Conservation (phyloP, 2,888 invertebrate species). For the Zygothrica quintamaculata region DNA sequence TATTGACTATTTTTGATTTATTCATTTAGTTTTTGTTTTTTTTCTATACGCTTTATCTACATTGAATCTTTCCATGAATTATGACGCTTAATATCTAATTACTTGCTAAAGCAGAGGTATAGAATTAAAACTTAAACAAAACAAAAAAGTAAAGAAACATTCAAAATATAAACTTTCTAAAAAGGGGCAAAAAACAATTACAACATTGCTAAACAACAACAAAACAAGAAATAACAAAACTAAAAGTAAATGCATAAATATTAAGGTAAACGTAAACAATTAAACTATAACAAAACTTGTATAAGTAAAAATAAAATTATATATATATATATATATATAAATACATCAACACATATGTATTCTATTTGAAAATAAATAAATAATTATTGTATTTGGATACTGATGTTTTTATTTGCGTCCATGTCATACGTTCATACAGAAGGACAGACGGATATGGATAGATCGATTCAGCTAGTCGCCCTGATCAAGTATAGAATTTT, state of each 20-base stretch:
- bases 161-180: conserved; percentile 42
- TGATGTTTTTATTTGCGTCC: too few relatives aligned
- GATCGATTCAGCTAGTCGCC: too few relatives aligned
- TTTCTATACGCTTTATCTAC: conserved; percentile 36
- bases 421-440: too few relatives aligned
- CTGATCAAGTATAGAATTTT: too few relatives aligned
- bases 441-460: too few relatives aligned
- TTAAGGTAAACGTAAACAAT: conserved; percentile 52
- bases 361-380: conserved; percentile 43
- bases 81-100: conserved; percentile 59
- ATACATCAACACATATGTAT: too few relatives aligned
- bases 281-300: conserved; percentile 27
- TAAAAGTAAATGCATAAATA: conserved; percentile 56
- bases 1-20: conserved; percentile 39
- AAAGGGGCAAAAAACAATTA: conserved; percentile 30
- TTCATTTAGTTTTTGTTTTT: conserved; percentile 36
- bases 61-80: conserved; percentile 48
- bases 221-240: conserved; percentile 43
- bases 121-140: conserved; percentile 41
- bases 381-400: conserved; percentile 33
- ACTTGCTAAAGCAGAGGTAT: conserved; percentile 55
- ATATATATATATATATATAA: conserved; percentile 20
- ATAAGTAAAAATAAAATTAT: conserved; percentile 25
- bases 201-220: conserved; percentile 48
- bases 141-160: too few relatives aligned